Base-by-base conservation (phyloP, 2,888 invertebrate species). In the Watsonalla binaria region DNA sequence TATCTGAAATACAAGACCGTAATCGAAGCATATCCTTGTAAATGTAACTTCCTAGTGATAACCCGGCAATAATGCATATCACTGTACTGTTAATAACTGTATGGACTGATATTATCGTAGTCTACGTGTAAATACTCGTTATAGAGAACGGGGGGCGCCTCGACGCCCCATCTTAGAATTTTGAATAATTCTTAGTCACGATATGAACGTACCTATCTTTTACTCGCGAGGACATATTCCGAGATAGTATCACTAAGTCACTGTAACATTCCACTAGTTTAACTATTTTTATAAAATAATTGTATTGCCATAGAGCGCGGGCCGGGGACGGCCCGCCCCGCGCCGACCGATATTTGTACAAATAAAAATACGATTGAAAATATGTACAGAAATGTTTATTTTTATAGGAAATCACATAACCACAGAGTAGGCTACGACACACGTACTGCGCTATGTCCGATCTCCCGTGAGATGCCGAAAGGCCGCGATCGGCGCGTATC, bases 1-100 rank as follows among this genome's bases (percentile, higher is more conserved):
- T 34, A 47, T 39, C 37, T 47, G 52, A 57, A 53, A 52, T 70
- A 69, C 66, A 66, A 61, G 58, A 58, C 55, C 58, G 59, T 65
- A 54, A 70, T 68, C 69, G 68, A 60, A 76, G 73, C 78, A 77
- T 79, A 79, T 75, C 78, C 68, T 70, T 82, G 82, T 82, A 81
- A 74, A 81, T 79, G 78, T 61, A 63, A 66, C 62, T 74, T 72
- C 66, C 72, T 72, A 81, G 84, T 79, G 81, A 84, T 82, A 78
- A 78, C 86, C 89, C 89, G 90, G 89, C 90, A 88, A 87, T 84
- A 82, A 90, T 88, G 90, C 88, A 85, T 86, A 87, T 89, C 87
- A 82, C 84, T 72, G 77, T 79, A 80, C 72, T 60, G 37, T 65
- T 61, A 59, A 71, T 70, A 63, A 78, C 66, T 66, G 65, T 74